Evolutionary conservation across 2,797 vertebrate genomes (phyloP), one percentile per base, ranked within the genome.

Genomic region (Malacoctenus gilli): DNA sequence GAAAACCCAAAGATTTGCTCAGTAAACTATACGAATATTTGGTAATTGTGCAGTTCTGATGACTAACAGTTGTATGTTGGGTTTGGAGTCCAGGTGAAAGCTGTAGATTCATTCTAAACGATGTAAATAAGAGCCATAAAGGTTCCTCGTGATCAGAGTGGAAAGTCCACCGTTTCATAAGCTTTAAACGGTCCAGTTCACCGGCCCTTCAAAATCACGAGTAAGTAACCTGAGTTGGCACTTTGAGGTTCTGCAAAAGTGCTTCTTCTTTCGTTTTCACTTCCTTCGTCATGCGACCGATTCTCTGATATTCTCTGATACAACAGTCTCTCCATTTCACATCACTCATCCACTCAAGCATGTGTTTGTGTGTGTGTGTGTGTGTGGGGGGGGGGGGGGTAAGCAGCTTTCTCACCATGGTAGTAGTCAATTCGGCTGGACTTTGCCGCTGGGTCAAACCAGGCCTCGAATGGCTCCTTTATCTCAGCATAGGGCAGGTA

Each of bases 401-500:
- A 3, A 14, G 4, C 12, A 10, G 16, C 0, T 44, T 55, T 43
- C 61, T 86, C 48, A 94, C 92, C 87, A 34, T 87, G 75, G 0
- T 93, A 93, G 15, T 90, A 92, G 54, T 94, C 89, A 23, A 91
- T 91, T 4, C 89, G 77, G 80, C 92, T 93, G 68, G 89, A 90
- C 16, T 86, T 87, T 11, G 86, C 86, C 0, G 83, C 60, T 0
- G 83, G 49, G 66, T 95, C 90, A 28, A 93, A 91, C 93, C 92
- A 95, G 80, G 87, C 92, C 77, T 95, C 94, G 12, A 93, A 93
- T 0, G 91, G 94, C 75, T 95, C 93, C 72, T 90, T 81, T 0
- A 95, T 94, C 72, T 95, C 93, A 4, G 92, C 91, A 0, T 94
- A 95, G 20, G 92, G 92, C 35, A 95, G 85, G 1, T 70, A 91